Percentiles rank a stretch among this genome's conserved stretches.
These are phyloP conservation scores for Alviniconcha strummeri DNA, from an alignment of 2,888 invertebrate genomes.

Conservation along the genomic window DNA sequence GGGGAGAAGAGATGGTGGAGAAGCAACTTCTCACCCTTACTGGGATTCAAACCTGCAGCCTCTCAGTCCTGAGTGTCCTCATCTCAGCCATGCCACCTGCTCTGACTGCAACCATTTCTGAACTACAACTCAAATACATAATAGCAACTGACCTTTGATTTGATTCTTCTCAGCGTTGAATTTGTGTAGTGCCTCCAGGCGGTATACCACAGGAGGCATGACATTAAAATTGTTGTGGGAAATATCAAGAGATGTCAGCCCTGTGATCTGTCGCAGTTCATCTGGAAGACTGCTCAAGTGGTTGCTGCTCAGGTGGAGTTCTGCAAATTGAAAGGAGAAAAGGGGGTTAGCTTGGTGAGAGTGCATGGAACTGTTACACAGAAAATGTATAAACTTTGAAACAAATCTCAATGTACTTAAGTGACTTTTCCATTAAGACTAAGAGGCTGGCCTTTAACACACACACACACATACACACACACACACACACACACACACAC, in stretches of 20 bases:
- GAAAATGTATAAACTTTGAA: too few relatives aligned
- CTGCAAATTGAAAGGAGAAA: slow-evolving; percentile 40
- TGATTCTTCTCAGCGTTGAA: slow-evolving; percentile 54
- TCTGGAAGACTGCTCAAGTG: slow-evolving; percentile 56
- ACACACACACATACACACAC: not conserved
- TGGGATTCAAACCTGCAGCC: too few relatives aligned
- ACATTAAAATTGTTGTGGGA: slow-evolving; percentile 56
- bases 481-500: slow-evolving; percentile 5
- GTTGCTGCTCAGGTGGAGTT: slow-evolving; percentile 56
- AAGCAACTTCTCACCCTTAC: too few relatives aligned
- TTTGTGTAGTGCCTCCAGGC: slow-evolving; percentile 48
- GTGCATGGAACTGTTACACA: too few relatives aligned
- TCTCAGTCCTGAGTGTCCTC: too few relatives aligned
- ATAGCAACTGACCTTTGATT: slow-evolving; percentile 51
- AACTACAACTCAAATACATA: too few relatives aligned
- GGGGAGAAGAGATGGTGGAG: too few relatives aligned
- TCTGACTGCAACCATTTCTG: too few relatives aligned
- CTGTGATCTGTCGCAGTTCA: slow-evolving; percentile 52
- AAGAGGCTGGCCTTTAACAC: not conserved
- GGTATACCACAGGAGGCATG: slow-evolving; percentile 56
- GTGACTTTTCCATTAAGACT: not conserved
- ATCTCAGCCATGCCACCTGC: too few relatives aligned
- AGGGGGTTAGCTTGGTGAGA: too few relatives aligned
- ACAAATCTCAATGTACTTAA: too few relatives aligned
- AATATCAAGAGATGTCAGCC: slow-evolving; percentile 54